These are phyloP conservation scores for Ranitomeya imitator DNA, from an alignment of 2,113 vertebrate genomes.

Conservation along the genomic window DNA sequence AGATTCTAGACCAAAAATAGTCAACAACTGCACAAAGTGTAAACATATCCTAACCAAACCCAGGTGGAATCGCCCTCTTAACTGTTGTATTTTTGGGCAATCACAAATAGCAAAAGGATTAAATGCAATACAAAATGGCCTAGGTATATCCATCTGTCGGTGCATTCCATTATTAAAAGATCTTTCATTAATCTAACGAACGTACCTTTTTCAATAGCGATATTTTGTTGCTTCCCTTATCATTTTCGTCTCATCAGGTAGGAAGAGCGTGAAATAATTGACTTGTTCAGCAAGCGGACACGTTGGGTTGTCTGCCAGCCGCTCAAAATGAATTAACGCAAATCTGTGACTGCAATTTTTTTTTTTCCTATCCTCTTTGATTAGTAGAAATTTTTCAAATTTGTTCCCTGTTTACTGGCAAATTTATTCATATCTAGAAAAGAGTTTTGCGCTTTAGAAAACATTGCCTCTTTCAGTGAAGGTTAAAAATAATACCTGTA, in stretches of 20 bases:
- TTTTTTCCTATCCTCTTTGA: conserved; percentile 44
- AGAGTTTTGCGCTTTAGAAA: conserved; percentile 54
- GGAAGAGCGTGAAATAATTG: conserved; percentile 10
- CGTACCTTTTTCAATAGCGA: background rate
- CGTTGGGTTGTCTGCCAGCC: conserved; percentile 27
- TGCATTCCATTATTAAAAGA: background rate
- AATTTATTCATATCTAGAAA: conserved; percentile 57
- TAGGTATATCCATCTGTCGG: background rate
- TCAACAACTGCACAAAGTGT: background rate
- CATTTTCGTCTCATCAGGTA: background rate
- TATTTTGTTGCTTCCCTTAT: background rate
- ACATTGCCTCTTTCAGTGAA: conserved; percentile 56
- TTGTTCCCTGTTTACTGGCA: conserved; percentile 52
- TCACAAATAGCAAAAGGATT: background rate
- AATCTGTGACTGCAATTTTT: conserved; percentile 38
- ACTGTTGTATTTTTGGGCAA: background rate
- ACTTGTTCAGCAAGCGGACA: conserved; percentile 44
- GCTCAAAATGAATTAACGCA: conserved; percentile 36
- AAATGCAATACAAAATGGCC: background rate
- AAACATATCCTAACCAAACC: background rate
- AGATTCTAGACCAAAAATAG: background rate
- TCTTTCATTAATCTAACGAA: background rate
- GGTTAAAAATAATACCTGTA: conserved; percentile 60
- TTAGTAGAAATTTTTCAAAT: conserved; percentile 53
- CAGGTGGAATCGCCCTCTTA: background rate